phyloP scores from a whole-genome alignment of 2,888 invertebrate species.

The Thecophora atra region DNA sequence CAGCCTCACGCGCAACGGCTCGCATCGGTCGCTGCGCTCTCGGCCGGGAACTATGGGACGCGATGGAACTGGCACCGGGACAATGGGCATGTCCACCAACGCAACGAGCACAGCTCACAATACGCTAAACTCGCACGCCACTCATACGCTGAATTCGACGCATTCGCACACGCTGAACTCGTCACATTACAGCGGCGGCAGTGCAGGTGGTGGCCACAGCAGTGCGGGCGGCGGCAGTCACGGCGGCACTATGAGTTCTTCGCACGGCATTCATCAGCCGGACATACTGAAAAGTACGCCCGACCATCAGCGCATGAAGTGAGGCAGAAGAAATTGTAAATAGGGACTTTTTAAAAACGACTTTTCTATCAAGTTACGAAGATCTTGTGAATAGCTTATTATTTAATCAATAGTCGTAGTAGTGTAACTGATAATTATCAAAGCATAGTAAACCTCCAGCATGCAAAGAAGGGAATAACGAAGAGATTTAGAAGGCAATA shows the following conservation, averaged over 20 bases:
- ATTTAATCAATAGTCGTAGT: too few relatives aligned
- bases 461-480: neutral
- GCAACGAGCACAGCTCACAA: constrained; percentile 69
- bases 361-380: too few relatives aligned
- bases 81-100: constrained; percentile 62
- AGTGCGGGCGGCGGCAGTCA: constrained; percentile 56
- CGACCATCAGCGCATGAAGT: constrained; percentile 75
- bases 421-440: too few relatives aligned
- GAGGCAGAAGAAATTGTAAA: constrained; percentile 21
- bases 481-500: too few relatives aligned
- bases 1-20: constrained; percentile 78
- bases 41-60: constrained; percentile 51
- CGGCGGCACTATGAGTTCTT: constrained; percentile 64
- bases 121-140: constrained; percentile 71
- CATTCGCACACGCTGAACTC: constrained; percentile 66
- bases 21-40: constrained; percentile 71
- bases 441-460: constrained; percentile 8
- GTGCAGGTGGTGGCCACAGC: constrained; percentile 46
- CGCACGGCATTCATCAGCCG: constrained; percentile 71
- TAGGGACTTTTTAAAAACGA: too few relatives aligned
- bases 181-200: constrained; percentile 59
- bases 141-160: constrained; percentile 66
- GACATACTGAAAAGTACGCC: constrained; percentile 88
- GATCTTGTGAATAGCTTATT: too few relatives aligned
- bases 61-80: constrained; percentile 47